phyloP scores from a whole-genome alignment of 1,140 invertebrate genomes.

The Heliothis virescens region DNA sequence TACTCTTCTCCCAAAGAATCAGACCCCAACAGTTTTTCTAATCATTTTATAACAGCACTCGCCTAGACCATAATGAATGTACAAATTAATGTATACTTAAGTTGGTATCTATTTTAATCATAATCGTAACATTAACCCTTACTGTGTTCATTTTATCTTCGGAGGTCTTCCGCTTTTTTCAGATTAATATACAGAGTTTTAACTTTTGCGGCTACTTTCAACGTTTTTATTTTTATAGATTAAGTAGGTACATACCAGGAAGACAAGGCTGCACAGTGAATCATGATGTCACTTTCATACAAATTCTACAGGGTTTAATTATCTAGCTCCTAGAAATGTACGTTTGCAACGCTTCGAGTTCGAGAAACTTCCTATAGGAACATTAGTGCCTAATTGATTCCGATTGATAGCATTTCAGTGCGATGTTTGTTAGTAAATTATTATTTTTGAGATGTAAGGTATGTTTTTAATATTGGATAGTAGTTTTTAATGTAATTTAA shows the following conservation, averaged over 20 bases:
- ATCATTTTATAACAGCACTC: conserved; percentile 6
- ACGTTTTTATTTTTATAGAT: neutral
- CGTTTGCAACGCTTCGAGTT: conserved; percentile 10
- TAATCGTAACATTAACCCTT: conserved; percentile 32
- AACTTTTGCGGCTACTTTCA: conserved; percentile 9
- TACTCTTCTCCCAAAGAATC: conserved; percentile 4
- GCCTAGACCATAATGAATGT: conserved; percentile 28
- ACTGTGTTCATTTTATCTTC: conserved; percentile 61
- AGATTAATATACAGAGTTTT: conserved; percentile 41
- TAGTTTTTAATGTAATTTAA: conserved; percentile 84
- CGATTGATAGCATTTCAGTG: conserved; percentile 41
- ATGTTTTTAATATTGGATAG: conserved; percentile 83
- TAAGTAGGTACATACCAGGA: neutral
- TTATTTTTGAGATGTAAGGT: conserved; percentile 84
- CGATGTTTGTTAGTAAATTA: conserved; percentile 84
- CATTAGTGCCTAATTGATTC: conserved; percentile 39
- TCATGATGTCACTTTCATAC: conserved; percentile 6
- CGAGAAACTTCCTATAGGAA: neutral
- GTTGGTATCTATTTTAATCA: conserved; percentile 31
- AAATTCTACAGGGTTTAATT: conserved; percentile 31
- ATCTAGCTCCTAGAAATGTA: neutral
- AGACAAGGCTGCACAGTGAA: conserved; percentile 35
- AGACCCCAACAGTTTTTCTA: neutral
- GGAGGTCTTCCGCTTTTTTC: conserved; percentile 53
- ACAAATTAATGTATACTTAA: conserved; percentile 32